A percentile compares a stretch with the other conserved stretches of the same genome.
Evolutionary conservation across 2,888 invertebrate species (phyloP).

Genomic region (Sisyra terminalis): DNA sequence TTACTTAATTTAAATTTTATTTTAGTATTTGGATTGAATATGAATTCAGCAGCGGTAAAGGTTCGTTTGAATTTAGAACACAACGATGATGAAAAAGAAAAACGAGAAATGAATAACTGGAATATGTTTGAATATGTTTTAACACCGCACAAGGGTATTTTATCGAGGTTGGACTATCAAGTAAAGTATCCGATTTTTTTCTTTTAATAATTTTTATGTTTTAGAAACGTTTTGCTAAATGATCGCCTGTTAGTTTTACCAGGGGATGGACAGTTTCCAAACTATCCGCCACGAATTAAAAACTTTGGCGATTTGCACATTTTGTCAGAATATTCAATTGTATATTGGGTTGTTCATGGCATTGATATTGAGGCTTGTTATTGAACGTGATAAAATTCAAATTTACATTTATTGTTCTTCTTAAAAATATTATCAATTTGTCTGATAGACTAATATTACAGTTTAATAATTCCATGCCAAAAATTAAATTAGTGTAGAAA

Average conservation of each 20-base stretch:
- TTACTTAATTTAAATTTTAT: conserved; percentile 10
- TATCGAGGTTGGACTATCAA: conserved; percentile 18
- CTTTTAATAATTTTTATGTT: conserved; percentile 15
- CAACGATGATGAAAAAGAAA: conserved; percentile 12
- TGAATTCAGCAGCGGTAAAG: conserved; percentile 29
- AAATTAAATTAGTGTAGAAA: no score
- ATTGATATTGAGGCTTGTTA: background rate
- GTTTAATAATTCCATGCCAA: no score
- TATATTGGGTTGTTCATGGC: conserved; percentile 39
- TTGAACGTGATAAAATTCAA: no score
- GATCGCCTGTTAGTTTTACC: conserved; percentile 33
- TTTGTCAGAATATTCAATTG: conserved; percentile 45
- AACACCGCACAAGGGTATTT: background rate
- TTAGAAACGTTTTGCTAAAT: conserved; percentile 39
- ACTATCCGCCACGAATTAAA: conserved; percentile 30
- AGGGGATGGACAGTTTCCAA: conserved; percentile 32
- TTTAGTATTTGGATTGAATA: conserved; percentile 40
- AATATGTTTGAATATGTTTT: conserved; percentile 6
- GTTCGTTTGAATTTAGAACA: conserved; percentile 34
- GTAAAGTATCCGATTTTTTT: no score
- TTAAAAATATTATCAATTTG: no score
- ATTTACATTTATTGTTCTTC: no score
- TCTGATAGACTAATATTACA: no score
- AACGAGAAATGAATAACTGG: background rate
- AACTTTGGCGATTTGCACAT: conserved; percentile 30